phyloP scores from a whole-genome alignment of 23 tunicate species.

The Diplosoma virens region DNA sequence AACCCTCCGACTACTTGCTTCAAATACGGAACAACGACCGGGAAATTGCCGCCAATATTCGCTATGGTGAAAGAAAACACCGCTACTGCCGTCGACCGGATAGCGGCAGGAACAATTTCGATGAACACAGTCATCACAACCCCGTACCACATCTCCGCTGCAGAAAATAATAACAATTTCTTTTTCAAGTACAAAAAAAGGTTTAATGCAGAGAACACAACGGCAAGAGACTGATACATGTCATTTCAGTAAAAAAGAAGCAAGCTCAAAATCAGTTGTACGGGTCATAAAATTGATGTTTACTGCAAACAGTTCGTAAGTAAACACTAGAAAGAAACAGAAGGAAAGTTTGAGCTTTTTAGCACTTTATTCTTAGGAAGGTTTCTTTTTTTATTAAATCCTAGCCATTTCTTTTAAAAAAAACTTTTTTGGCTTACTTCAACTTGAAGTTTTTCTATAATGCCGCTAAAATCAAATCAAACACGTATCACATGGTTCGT shows the following conservation, averaged over 20 bases:
- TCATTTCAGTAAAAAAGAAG: not conserved
- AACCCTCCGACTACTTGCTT: constrained; percentile 50
- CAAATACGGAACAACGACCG: constrained; percentile 46
- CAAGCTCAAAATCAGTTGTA: not conserved
- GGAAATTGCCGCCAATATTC: constrained; percentile 76
- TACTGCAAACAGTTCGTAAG: not conserved
- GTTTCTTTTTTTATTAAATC: too few relatives aligned
- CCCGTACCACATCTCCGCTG: constrained; percentile 95
- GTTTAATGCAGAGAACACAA: too few relatives aligned
- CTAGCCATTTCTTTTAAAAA: too few relatives aligned
- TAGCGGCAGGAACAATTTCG: constrained; percentile 45
- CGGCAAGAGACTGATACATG: too few relatives aligned
- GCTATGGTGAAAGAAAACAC: constrained; percentile 60
- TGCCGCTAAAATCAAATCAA: too few relatives aligned
- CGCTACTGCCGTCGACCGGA: constrained; percentile 64
- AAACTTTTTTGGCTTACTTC: too few relatives aligned
- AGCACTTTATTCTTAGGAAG: too few relatives aligned
- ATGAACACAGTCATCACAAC: constrained; percentile 66
- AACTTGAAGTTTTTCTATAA: too few relatives aligned
- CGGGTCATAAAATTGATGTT: not conserved
- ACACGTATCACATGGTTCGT: too few relatives aligned
- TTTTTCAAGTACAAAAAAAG: too few relatives aligned
- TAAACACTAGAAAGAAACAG: too few relatives aligned
- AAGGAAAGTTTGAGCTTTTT: too few relatives aligned
- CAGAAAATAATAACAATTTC: not conserved